Evolutionary conservation across 2,797 vertebrate genomes (phyloP).

Genomic region (Lutjanus campechanus): DNA sequence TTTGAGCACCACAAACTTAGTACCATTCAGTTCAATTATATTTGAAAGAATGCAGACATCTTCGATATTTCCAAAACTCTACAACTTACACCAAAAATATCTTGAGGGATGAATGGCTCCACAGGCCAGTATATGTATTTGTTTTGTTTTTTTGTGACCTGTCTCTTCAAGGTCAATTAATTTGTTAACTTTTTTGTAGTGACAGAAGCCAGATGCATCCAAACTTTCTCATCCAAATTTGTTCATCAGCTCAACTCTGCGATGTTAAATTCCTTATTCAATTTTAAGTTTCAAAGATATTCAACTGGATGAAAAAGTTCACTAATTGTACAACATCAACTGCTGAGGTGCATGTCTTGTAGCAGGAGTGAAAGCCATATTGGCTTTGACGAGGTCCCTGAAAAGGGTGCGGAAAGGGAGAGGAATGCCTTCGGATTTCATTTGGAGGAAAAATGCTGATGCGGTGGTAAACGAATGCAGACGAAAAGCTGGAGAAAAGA

Average conservation of each 20-base stretch:
- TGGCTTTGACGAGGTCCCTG: conserved; percentile 86
- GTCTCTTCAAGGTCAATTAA: neutral
- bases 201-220: conserved; percentile 3
- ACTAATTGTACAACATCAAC: conserved; percentile 75
- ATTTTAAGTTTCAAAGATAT: conserved; percentile 44
- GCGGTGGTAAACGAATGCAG: conserved; percentile 93
- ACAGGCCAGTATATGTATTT: too few species aligned
- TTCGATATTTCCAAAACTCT: too few species aligned
- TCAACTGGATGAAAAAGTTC: conserved; percentile 83
- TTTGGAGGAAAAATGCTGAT: conserved; percentile 90
- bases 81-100: too few species aligned
- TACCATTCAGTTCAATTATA: too few species aligned
- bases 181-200: conserved; percentile 17
- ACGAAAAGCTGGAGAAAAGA: conserved; percentile 82
- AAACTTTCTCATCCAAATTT: neutral
- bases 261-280: neutral
- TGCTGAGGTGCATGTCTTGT: conserved; percentile 84
- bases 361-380: conserved; percentile 65
- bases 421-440: conserved; percentile 92
- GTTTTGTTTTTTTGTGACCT: too few species aligned
- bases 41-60: too few species aligned
- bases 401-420: conserved; percentile 85
- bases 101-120: too few species aligned
- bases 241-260: neutral
- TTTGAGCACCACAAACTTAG: too few species aligned